Evolutionary conservation across 1,140 invertebrate species (phyloP).

Genomic region (Drosophila pandora): DNA sequence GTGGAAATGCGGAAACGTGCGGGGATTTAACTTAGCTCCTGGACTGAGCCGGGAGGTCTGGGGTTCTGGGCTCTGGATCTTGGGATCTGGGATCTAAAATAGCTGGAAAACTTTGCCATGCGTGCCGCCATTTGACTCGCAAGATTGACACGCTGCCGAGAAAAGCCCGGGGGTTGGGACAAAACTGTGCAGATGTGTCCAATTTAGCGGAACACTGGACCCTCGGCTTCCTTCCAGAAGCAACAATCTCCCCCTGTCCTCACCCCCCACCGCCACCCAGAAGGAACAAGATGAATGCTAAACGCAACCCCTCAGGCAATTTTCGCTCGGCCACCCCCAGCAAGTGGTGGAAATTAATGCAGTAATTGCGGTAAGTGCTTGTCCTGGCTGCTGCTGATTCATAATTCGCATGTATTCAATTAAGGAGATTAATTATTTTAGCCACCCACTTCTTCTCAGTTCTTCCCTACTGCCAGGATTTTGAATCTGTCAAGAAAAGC

Average conservation of each 20-base stretch:
- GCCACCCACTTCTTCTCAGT: not conserved
- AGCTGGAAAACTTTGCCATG: conserved; percentile 71
- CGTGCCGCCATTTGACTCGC: conserved; percentile 78
- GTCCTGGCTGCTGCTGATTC: conserved; percentile 50
- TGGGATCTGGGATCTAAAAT: conserved; percentile 1
- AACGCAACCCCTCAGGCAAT: conserved; percentile 15
- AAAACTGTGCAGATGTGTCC: conserved; percentile 79
- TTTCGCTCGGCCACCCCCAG: conserved; percentile 6
- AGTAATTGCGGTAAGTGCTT: conserved; percentile 79
- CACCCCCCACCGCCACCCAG: not conserved
- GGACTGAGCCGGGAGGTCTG: conserved; percentile 4
- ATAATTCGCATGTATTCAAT: conserved; percentile 52
- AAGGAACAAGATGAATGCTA: conserved; percentile 5
- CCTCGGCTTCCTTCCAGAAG: conserved; percentile 35
- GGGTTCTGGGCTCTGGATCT: not conserved
- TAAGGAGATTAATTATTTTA: conserved; percentile 54
- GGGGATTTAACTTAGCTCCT: conserved; percentile 62
- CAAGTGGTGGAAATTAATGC: conserved; percentile 69
- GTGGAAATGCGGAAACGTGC: conserved; percentile 75
- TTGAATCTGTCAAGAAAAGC: conserved; percentile 19
- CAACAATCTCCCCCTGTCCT: conserved; percentile 17
- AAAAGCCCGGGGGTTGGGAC: conserved; percentile 25
- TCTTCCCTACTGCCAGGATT: conserved; percentile 2
- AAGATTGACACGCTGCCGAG: conserved; percentile 79
- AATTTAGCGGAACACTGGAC: conserved; percentile 76